phyloP scores from a whole-genome alignment of 2,113 vertebrate genomes.

The Silurus meridionalis region DNA sequence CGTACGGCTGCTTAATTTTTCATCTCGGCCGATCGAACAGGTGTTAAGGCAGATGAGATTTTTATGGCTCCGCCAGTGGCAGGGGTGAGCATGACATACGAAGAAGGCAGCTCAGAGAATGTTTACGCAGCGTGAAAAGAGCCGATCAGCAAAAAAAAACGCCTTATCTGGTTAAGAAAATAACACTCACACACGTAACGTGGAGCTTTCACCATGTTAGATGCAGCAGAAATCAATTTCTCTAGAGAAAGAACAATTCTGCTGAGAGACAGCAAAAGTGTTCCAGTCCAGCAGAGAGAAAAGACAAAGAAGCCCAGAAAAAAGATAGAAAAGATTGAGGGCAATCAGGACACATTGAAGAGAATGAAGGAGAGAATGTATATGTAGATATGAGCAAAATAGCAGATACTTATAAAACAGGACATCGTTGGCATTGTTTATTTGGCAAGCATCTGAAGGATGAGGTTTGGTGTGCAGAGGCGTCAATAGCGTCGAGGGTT shows the following conservation, averaged over 20 bases:
- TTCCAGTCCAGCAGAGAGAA: background rate
- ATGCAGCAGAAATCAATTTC: conserved; percentile 67
- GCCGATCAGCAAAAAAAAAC: conserved; percentile 62
- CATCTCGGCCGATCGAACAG: conserved; percentile 70
- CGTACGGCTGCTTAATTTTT: conserved; percentile 66
- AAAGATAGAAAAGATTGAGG: conserved; percentile 45
- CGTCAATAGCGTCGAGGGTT: background rate
- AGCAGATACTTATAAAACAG: background rate
- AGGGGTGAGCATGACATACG: conserved; percentile 69
- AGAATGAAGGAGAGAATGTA: background rate
- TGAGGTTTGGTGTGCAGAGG: background rate
- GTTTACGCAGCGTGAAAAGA: conserved; percentile 72
- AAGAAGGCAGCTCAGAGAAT: conserved; percentile 68
- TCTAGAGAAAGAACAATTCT: conserved; percentile 49
- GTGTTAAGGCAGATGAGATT: conserved; percentile 72
- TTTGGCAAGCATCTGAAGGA: background rate
- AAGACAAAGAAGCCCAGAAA: conserved; percentile 27
- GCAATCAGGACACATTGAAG: background rate
- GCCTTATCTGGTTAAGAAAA: conserved; percentile 29
- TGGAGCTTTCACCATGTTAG: conserved; percentile 51
- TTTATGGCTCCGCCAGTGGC: conserved; percentile 70
- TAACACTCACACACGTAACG: background rate
- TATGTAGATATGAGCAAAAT: background rate
- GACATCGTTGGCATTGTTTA: background rate
- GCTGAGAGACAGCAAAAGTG: conserved; percentile 20